Conservation (phyloP, 2,113 vertebrate species). For the Entelurus aequoreus region DNA sequence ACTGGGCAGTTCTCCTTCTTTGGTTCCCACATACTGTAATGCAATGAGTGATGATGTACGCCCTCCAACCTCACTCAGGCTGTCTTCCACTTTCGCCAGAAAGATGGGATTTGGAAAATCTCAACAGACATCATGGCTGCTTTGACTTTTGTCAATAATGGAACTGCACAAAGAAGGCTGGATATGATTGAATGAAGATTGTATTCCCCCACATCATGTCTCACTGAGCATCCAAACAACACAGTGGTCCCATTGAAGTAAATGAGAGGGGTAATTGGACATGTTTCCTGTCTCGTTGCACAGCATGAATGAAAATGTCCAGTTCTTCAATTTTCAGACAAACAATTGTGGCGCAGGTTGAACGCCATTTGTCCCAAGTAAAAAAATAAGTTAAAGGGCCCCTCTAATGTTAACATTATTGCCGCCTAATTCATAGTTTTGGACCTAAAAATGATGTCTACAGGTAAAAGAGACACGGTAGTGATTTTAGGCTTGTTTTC, state of each 20-base stretch:
- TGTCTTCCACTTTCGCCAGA: neutral
- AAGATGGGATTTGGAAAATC: neutral
- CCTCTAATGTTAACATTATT: no score
- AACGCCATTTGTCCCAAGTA: no score
- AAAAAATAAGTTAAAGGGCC: no score
- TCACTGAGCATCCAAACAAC: constrained; percentile 1
- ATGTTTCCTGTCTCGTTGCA: neutral
- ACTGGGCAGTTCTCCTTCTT: neutral
- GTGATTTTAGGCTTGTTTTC: no score
- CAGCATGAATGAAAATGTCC: neutral
- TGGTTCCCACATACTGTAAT: neutral
- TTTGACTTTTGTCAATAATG: neutral
- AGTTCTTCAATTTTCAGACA: neutral
- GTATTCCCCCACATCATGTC: neutral
- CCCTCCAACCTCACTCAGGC: no score
- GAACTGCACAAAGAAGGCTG: neutral
- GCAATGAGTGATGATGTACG: neutral
- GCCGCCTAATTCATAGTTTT: no score
- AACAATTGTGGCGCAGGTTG: neutral
- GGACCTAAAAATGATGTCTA: no score
- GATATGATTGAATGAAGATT: neutral
- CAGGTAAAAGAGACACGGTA: no score
- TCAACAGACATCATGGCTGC: neutral
- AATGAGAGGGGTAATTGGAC: neutral
- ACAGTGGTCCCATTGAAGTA: constrained; percentile 5